phyloP scores from a whole-genome alignment of 92 coral and sea anemone genomes.

The Zoanthus sociatus region DNA sequence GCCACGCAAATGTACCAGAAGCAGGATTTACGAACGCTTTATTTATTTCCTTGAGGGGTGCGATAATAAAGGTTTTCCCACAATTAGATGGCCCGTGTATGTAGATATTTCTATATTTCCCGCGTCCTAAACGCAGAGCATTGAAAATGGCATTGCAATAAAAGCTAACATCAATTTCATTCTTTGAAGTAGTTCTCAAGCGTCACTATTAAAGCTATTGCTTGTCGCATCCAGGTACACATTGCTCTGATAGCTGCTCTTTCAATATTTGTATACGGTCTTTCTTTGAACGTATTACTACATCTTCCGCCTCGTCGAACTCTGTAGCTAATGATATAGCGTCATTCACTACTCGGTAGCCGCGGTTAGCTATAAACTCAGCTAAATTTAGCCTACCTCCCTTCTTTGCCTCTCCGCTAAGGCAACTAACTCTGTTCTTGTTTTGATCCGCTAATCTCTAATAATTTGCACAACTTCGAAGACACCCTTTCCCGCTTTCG shows the following conservation, averaged over 20 bases:
- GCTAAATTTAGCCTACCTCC: constrained; percentile 57
- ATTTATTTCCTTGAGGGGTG: constrained; percentile 20
- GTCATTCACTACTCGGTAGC: constrained; percentile 35
- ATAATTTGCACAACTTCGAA: constrained; percentile 52
- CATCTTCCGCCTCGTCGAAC: constrained; percentile 17
- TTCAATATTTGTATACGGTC: too few relatives aligned
- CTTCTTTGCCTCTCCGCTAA: constrained; percentile 19
- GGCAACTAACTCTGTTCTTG: constrained; percentile 45
- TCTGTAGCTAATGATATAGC: constrained; percentile 26
- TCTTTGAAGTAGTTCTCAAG: neutral
- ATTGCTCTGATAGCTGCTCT: too few relatives aligned
- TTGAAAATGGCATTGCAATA: constrained; percentile 5
- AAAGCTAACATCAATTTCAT: neutral
- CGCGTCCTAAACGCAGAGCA: constrained; percentile 42
- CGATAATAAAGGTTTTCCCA: constrained; percentile 48
- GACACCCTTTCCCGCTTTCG: neutral
- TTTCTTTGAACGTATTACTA: neutral
- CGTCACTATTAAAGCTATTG: constrained; percentile 20
- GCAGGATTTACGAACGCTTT: constrained; percentile 41
- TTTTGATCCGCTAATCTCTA: constrained; percentile 12
- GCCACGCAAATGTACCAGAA: constrained; percentile 45
- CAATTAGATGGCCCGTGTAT: constrained; percentile 56
- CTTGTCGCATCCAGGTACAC: constrained; percentile 15
- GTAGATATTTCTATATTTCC: constrained; percentile 57
- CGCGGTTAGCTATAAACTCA: constrained; percentile 41